Evolutionary conservation across 2,888 invertebrate genomes (phyloP).

Genomic region (Polietes domitor): DNA sequence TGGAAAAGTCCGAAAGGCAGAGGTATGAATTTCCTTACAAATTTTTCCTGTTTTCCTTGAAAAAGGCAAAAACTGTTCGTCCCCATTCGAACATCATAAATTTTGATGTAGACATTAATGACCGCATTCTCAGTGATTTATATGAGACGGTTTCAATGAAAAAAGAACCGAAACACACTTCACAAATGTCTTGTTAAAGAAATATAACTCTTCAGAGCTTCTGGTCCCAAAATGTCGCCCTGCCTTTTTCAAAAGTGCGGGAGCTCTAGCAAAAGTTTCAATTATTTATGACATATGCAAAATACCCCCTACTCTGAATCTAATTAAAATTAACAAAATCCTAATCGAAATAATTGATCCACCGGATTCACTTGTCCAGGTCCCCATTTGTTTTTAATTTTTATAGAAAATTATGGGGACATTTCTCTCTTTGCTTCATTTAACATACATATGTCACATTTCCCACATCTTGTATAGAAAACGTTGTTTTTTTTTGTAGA

Average conservation of each 20-base stretch:
- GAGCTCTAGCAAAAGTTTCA: not conserved
- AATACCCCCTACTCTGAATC: no score
- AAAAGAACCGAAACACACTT: not conserved
- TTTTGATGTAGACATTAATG: constrained; percentile 49
- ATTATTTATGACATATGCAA: no score
- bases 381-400: no score
- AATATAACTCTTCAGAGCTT: constrained; percentile 26
- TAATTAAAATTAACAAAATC: no score
- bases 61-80: not conserved
- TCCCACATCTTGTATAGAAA: no score
- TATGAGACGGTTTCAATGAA: constrained; percentile 6
- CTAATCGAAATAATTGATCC: no score
- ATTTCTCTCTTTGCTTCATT: no score
- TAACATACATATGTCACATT: no score
- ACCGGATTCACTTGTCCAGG: no score
- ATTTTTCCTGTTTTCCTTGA: not conserved
- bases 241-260: constrained; percentile 2
- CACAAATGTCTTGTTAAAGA: constrained; percentile 28
- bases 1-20: not conserved
- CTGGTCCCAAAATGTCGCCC: not conserved
- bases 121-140: constrained; percentile 57
- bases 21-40: not conserved
- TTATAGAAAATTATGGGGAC: no score
- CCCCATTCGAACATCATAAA: constrained; percentile 2
- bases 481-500: no score